A percentile compares a stretch with the other conserved stretches of the same genome.
Conservation (phyloP, 2,888 invertebrate genomes). For the Spodoptera picta region DNA sequence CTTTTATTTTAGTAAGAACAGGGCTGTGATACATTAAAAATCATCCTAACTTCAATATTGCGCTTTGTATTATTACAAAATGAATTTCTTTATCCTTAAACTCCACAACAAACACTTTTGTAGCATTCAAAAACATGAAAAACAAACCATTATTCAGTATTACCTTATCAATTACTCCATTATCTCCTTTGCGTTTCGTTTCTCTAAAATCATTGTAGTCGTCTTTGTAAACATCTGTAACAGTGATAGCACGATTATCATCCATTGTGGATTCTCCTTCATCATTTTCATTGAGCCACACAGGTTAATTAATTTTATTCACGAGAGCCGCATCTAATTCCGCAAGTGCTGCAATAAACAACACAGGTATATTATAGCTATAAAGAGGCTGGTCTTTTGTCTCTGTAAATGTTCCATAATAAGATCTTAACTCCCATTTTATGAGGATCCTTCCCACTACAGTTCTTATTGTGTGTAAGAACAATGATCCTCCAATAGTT, state of each 20-base stretch:
- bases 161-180: too few species aligned
- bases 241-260: slow-evolving; percentile 7
- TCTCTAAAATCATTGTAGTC: neutral
- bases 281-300: slow-evolving; percentile 7
- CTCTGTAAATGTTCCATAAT: slow-evolving; percentile 50
- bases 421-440: slow-evolving; percentile 57
- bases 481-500: slow-evolving; percentile 62
- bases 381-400: slow-evolving; percentile 50
- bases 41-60: too few species aligned
- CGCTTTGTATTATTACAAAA: too few species aligned
- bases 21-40: too few species aligned
- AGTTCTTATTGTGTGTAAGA: slow-evolving; percentile 54
- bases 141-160: too few species aligned
- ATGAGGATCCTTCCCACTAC: slow-evolving; percentile 54
- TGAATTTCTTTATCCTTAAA: too few species aligned
- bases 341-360: slow-evolving; percentile 36
- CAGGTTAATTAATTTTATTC: slow-evolving; percentile 47
- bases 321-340: slow-evolving; percentile 45
- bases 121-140: too few species aligned
- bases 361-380: slow-evolving; percentile 37
- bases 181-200: too few species aligned
- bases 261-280: slow-evolving; percentile 2
- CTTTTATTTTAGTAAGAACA: too few species aligned
- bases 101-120: too few species aligned
- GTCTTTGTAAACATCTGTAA: slow-evolving; percentile 1